These are phyloP conservation scores for Furcula furcula DNA, from an alignment of 2,888 invertebrate species.

Conservation along the genomic window DNA sequence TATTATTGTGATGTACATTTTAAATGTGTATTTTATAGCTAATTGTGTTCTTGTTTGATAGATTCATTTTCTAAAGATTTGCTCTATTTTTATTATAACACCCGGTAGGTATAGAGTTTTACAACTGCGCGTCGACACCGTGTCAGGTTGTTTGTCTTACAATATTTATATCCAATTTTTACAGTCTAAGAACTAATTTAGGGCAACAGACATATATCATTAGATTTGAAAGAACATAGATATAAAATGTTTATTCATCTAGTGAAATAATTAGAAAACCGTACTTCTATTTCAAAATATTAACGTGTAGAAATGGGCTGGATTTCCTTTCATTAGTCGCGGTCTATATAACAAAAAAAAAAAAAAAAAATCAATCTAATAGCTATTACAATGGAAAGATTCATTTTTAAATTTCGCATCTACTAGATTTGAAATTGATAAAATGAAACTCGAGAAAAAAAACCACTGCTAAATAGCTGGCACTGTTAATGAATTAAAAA, in stretches of 20 bases:
- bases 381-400: constrained; percentile 15
- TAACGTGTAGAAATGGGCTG: not conserved
- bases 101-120: not conserved
- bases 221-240: constrained; percentile 1
- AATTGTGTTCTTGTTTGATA: not conserved
- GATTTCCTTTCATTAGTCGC: constrained; percentile 11
- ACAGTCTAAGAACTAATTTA: constrained; percentile 1
- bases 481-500: constrained; percentile 22
- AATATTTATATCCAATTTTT: constrained; percentile 1
- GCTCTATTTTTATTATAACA: not conserved
- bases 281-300: constrained; percentile 1
- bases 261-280: constrained; percentile 1
- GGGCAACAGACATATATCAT: not conserved
- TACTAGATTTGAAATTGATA: constrained; percentile 2
- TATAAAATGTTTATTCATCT: not conserved
- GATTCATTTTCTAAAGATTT: not conserved
- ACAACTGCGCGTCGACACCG: not conserved
- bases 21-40: not conserved
- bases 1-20: no score
- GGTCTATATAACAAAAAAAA: constrained; percentile 13
- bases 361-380: constrained; percentile 15
- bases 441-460: constrained; percentile 15
- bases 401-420: constrained; percentile 13
- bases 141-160: not conserved
- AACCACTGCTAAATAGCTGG: constrained; percentile 9